Conservation (phyloP, 2,888 invertebrate species). For the Tinea pellionella region DNA sequence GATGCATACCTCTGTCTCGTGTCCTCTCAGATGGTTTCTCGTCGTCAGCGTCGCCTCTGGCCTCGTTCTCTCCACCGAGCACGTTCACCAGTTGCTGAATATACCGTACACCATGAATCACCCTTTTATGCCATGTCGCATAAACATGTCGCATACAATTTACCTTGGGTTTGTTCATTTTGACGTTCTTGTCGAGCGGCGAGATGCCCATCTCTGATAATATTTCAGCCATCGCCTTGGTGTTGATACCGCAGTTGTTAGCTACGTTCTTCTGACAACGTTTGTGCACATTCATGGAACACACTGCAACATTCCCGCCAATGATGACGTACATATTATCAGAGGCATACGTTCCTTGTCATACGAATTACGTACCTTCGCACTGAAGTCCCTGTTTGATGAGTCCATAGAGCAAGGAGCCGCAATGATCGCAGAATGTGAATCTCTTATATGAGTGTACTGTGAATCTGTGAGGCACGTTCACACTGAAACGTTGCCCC, state of each 20-base stretch:
- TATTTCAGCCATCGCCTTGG: constrained; percentile 95
- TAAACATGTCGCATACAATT: neutral
- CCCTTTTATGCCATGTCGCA: neutral
- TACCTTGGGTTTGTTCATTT: constrained; percentile 62
- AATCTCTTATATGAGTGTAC: constrained; percentile 98
- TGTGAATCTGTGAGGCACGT: constrained; percentile 96
- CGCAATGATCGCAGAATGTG: constrained; percentile 99
- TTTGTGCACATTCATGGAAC: constrained; percentile 98
- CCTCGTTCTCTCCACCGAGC: constrained; percentile 30
- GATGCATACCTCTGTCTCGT: constrained; percentile 51
- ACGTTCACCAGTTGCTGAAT: constrained; percentile 25
- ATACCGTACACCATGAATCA: too few relatives aligned
- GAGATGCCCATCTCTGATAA: constrained; percentile 92
- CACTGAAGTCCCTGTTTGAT: constrained; percentile 97
- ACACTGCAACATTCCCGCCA: constrained; percentile 68
- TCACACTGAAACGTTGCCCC: constrained; percentile 94
- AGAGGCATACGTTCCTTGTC: neutral
- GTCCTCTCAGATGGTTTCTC: constrained; percentile 33
- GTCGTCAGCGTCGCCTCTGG: constrained; percentile 53
- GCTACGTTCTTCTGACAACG: constrained; percentile 99
- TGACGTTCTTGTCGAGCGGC: constrained; percentile 83
- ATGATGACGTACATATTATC: neutral
- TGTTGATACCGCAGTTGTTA: constrained; percentile 98
- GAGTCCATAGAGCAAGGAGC: constrained; percentile 95
- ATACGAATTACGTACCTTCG: constrained; percentile 72